Evolutionary conservation across 37 sponge, comb jelly and placozoan species (phyloP), one percentile per base, ranked within the genome.

Genomic region (Eunapius fragilis): DNA sequence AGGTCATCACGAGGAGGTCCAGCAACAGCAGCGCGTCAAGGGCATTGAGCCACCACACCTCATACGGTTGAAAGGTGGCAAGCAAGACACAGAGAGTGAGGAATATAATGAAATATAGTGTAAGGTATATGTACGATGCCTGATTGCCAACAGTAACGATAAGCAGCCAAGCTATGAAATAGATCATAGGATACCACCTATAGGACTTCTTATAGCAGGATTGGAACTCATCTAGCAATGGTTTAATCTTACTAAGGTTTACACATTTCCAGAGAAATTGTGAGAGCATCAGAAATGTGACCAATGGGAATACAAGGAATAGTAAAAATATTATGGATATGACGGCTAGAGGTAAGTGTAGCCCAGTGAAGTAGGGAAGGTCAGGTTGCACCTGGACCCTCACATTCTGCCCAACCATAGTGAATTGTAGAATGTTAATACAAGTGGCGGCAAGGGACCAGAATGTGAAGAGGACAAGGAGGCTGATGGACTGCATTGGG

Each of bases 401-500:
- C 14, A 22, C 11, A 72, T 33, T 30, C 6, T 32, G 1, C 14
- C 31, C 31, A 10, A 80, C 30, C 67, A 14, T 12, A 14, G 36
- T 28, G 32, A 31, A 68, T 22, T 27, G 28, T 0, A 80, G 31
- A 33, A 80, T 32, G 25, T 25, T 41, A 25, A 80, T 27, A 48
- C n/a, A 67, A 2, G 80, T 80, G 25, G 26, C 37, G 3, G 80
- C 31, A 27, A 80, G n/a, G 22, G 80, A 80, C 80, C 80, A 80
- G 80, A 80, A 80, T 0, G 80, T 37, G 37, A 80, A 32, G 31
- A 50, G 32, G 31, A 80, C 67, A 67, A 80, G 67, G 13, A 80
- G 67, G 31, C 80, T 67, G 67, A 80, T 80, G 12, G 67, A 30
- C 67, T 80, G 80, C 25, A 80, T 48, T 49, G 80, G 80, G 7